Conservation (phyloP, 1,140 invertebrate genomes). For the Acromyrmex charruanus region DNA sequence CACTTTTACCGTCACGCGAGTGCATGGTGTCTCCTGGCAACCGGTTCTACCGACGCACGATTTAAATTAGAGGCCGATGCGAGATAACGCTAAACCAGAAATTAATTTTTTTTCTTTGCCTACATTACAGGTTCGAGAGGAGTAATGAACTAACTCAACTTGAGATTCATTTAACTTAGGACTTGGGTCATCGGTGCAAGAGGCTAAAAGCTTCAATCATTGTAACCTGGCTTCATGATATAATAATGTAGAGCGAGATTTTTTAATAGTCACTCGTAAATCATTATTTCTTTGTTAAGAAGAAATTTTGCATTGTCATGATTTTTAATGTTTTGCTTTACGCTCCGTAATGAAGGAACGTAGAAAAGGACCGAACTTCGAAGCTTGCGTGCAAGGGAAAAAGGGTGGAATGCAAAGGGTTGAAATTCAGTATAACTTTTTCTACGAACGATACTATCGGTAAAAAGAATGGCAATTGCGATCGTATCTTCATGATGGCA, state of each 20-base stretch:
- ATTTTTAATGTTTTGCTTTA: slow-evolving; percentile 63
- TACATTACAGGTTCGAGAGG: not conserved
- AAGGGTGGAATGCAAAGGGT: slow-evolving; percentile 42
- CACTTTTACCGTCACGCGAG: slow-evolving; percentile 14
- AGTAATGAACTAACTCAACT: slow-evolving; percentile 39
- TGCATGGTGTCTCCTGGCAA: not conserved
- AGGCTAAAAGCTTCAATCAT: slow-evolving; percentile 35
- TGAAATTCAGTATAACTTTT: slow-evolving; percentile 47
- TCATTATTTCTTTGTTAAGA: slow-evolving; percentile 49
- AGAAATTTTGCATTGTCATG: slow-evolving; percentile 48
- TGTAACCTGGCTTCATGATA: slow-evolving; percentile 22
- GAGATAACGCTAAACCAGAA: slow-evolving; percentile 15
- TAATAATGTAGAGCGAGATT: slow-evolving; percentile 31
- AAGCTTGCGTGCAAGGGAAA: slow-evolving; percentile 36
- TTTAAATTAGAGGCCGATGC: slow-evolving; percentile 1
- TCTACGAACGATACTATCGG: slow-evolving; percentile 49
- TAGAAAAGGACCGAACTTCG: slow-evolving; percentile 32
- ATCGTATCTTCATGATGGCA: slow-evolving; percentile 54
- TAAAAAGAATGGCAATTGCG: slow-evolving; percentile 43
- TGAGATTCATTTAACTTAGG: slow-evolving; percentile 30
- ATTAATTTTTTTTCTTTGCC: slow-evolving; percentile 21
- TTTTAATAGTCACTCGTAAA: slow-evolving; percentile 60
- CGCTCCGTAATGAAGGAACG: slow-evolving; percentile 39
- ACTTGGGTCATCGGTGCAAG: not conserved
- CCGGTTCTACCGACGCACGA: slow-evolving; percentile 4